Percentiles rank a stretch among this genome's conserved stretches.
Evolutionary conservation across 64 coral and sea anemone species (phyloP).

Genomic region (Stichodactyla mertensii): DNA sequence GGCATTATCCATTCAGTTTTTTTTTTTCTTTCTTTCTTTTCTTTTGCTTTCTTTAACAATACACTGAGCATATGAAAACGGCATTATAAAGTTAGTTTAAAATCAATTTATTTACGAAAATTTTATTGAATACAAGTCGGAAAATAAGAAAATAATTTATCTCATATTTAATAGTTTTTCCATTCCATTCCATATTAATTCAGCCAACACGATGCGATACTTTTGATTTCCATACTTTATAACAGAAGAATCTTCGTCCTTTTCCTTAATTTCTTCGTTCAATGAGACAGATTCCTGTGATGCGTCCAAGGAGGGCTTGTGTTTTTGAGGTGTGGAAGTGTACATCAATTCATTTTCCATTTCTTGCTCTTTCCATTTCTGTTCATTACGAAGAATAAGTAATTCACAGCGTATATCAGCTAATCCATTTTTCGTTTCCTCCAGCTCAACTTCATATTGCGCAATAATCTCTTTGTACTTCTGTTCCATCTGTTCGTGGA

Average conservation of each 20-base stretch:
- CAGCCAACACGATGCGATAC: background rate
- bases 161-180: background rate
- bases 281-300: background rate
- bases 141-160: background rate
- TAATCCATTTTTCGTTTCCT: background rate
- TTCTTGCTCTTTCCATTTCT: background rate
- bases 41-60: background rate
- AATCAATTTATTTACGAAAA: background rate
- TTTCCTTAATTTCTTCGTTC: background rate
- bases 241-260: background rate
- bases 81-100: background rate
- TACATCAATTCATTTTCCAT: background rate
- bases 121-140: background rate
- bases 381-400: background rate
- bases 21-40: background rate
- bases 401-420: background rate
- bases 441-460: background rate
- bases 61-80: background rate
- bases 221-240: slow-evolving; percentile 4
- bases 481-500: background rate
- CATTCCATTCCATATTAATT: background rate
- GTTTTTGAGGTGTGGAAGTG: background rate
- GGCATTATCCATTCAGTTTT: background rate
- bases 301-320: background rate
- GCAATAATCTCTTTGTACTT: slow-evolving; percentile 5